Base-by-base conservation (phyloP, 2,888 invertebrate species). In the Brachyopa scutellaris region DNA sequence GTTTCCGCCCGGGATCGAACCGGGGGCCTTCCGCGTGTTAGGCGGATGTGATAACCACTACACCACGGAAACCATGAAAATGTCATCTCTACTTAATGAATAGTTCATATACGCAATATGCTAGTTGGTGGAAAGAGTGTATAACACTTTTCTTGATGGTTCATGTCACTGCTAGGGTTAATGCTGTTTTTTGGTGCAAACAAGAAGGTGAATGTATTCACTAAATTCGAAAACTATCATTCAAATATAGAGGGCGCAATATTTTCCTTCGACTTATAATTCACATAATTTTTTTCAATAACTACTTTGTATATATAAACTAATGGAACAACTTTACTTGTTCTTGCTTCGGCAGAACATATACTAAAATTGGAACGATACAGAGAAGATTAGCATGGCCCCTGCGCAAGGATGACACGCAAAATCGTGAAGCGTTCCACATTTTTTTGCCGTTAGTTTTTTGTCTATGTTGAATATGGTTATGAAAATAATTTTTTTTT, bases 311-410 rank as follows among this genome's bases (percentile, higher is more conserved):
- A n/a, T n/a, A n/a, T n/a, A n/a, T n/a, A n/a, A n/a, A n/a, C n/a
- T n/a, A n/a, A n/a, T n/a, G n/a, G n/a, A n/a, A n/a, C n/a, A n/a
- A n/a, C n/a, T n/a, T n/a, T n/a, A n/a, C n/a, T 84, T 87, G 93
- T 93, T 93, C 93, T 93, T 93, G 93, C 93, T 94, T 94, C 93
- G 93, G 93, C 93, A 93, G 93, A 94, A 94, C 93, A 94, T 94
- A 93, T 93, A 94, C 94, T 95, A 95, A 95, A 95, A 95, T 95
- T 95, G 95, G 95, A 95, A 95, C 95, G 95, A 95, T 95, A 95
- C 95, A 95, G 95, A 95, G 95, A 95, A 95, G 95, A 95, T 95
- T 95, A 95, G 95, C 95, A 95, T 95, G 94, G 95, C 95, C 95
- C 94, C 95, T 95, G 95, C 95, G 95, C 95, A 95, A 95, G 95